Conservation (phyloP, 2,888 invertebrate genomes). For the Phania funesta region DNA sequence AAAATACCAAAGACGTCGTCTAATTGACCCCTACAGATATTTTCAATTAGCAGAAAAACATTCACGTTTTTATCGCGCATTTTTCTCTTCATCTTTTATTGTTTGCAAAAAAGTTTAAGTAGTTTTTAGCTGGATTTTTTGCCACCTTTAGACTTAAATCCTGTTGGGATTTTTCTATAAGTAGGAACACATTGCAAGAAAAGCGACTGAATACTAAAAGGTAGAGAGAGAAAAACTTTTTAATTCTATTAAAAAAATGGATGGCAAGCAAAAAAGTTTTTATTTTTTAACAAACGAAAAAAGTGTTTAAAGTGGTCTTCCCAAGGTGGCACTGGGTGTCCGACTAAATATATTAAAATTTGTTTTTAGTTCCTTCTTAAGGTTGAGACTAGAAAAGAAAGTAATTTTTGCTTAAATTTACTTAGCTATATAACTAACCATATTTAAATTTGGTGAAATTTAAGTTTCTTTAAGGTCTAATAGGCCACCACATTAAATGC, state of each 20-base stretch:
- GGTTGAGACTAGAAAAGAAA: conserved; percentile 1
- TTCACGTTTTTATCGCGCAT: conserved; percentile 69
- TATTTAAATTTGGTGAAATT: conserved; percentile 32
- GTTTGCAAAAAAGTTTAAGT: conserved; percentile 54
- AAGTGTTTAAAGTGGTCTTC: conserved; percentile 62
- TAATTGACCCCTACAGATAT: conserved; percentile 80
- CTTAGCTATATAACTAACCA: background rate
- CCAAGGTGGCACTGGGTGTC: conserved; percentile 42
- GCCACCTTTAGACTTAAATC: conserved; percentile 75
- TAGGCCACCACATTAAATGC: conserved; percentile 1
- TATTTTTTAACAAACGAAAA: conserved; percentile 39
- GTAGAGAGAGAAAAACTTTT: conserved; percentile 74
- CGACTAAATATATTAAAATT: conserved; percentile 32
- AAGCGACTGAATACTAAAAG: conserved; percentile 70
- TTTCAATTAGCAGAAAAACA: conserved; percentile 80
- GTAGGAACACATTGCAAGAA: conserved; percentile 54
- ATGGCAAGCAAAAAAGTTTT: conserved; percentile 66
- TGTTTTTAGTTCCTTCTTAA: background rate
- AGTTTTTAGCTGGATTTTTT: conserved; percentile 67
- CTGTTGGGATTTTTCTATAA: conserved; percentile 71
- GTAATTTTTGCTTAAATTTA: background rate
- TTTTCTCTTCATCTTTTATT: conserved; percentile 67
- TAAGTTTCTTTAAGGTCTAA: conserved; percentile 8
- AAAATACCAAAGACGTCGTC: conserved; percentile 69
- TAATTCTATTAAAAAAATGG: conserved; percentile 76